Conservation (phyloP, 2,113 vertebrate species). For the Felis catus region F.catus_Fca126_mat1.0 CM031419.1:852501-853000, state of each 20-base stretch:
- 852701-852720: fast-evolving
- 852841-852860: fast-evolving
- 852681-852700: constrained; percentile 73
- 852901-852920: not conserved
- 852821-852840: fast-evolving
- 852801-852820: fast-evolving
- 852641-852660: constrained; percentile 81
- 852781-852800: fast-evolving
- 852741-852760: fast-evolving
- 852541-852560: not conserved
- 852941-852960: not conserved
- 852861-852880: fast-evolving
- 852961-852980: not conserved
- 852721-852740: constrained; percentile 24
- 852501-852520: not conserved
- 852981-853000: not conserved
- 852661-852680: constrained; percentile 91
- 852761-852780: fast-evolving
- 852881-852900: no score
- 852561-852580: not conserved
- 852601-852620: fast-evolving
- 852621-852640: constrained; percentile 73
- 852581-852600: fast-evolving
- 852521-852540: not conserved
- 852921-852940: not conserved